phyloP scores from a whole-genome alignment of 2,113 vertebrate species.

The Strigops habroptila region DNA sequence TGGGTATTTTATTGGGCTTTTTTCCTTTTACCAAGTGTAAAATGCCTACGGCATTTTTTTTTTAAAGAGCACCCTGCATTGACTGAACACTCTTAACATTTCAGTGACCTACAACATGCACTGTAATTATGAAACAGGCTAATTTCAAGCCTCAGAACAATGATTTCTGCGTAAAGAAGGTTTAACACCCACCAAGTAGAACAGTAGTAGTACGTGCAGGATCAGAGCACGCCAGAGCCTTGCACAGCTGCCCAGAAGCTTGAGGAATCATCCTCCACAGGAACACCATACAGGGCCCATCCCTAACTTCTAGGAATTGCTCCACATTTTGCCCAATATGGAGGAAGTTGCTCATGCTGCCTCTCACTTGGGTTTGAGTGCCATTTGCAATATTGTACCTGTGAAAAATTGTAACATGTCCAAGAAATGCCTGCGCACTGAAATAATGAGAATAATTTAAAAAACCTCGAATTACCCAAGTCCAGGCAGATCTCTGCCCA shows the following conservation, averaged over 20 bases:
- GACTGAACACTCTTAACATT: neutral
- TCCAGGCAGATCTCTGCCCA: neutral
- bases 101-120: neutral
- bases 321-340: neutral
- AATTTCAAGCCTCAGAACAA: neutral
- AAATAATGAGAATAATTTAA: neutral
- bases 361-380: neutral
- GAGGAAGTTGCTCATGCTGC: neutral
- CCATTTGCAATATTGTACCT: neutral
- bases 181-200: neutral
- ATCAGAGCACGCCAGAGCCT: neutral
- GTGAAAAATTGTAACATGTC: neutral
- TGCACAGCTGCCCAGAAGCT: neutral
- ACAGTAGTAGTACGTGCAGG: neutral
- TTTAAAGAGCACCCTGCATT: neutral
- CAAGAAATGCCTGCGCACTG: neutral
- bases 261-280: neutral
- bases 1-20: neutral
- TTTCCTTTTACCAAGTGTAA: neutral
- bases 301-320: neutral
- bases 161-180: neutral
- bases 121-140: constrained; percentile 8
- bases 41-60: neutral
- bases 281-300: neutral
- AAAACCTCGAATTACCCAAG: neutral